Conservation (phyloP, 2,113 vertebrate species). For the Amia ocellicauda region DNA sequence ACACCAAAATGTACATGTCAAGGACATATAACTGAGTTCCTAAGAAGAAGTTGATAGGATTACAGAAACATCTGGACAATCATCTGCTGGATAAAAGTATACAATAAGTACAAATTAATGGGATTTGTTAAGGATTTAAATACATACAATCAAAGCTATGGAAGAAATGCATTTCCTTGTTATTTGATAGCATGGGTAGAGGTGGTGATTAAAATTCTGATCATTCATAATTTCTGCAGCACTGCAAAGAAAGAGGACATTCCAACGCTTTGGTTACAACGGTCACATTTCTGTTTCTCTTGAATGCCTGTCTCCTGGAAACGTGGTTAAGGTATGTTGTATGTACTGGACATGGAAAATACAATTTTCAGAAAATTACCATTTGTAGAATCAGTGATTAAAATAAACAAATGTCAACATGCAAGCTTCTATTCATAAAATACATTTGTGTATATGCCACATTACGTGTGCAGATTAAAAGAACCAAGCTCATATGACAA, state of each 20-base stretch:
- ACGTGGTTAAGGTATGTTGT: neutral
- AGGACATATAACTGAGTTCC: too few relatives aligned
- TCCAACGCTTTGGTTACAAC: too few relatives aligned
- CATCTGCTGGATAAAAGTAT: too few relatives aligned
- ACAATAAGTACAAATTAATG: too few relatives aligned
- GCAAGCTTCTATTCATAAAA: conserved; percentile 8
- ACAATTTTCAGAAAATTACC: conserved; percentile 18
- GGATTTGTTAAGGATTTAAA: too few relatives aligned
- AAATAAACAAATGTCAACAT: conserved; percentile 9
- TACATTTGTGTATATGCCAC: neutral
- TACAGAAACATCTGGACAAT: too few relatives aligned
- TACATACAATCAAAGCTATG: too few relatives aligned
- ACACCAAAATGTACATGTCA: too few relatives aligned
- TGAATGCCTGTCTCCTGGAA: neutral
- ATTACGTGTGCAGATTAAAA: conserved; percentile 5
- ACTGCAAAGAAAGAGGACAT: neutral
- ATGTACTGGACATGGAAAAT: conserved; percentile 1
- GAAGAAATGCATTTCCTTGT: too few relatives aligned
- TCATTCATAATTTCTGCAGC: conserved; percentile 8
- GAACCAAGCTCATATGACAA: conserved; percentile 2
- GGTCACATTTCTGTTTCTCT: too few relatives aligned
- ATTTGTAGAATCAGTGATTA: conserved; percentile 5
- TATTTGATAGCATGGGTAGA: too few relatives aligned
- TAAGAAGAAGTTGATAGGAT: too few relatives aligned
- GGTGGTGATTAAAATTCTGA: neutral